Evolutionary conservation across 1,140 invertebrate species (phyloP).

Genomic region (Monomorium pharaonis): DNA sequence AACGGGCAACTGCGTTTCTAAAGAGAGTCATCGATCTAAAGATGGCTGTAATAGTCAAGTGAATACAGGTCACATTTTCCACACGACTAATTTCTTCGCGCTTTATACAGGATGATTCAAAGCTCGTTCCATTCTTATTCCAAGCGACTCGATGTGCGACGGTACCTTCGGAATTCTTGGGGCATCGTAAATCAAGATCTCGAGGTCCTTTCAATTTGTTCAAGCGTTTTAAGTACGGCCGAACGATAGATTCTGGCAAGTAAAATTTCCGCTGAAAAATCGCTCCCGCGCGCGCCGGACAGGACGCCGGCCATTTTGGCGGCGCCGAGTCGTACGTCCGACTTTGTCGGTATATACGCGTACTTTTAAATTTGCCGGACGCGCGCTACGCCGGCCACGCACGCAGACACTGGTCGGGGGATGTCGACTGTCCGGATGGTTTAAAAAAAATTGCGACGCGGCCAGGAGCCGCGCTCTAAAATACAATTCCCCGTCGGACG

Average conservation of each 20-base stretch:
- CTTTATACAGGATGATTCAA: slow-evolving; percentile 16
- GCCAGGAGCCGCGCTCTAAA: slow-evolving; percentile 34
- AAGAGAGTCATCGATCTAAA: slow-evolving; percentile 59
- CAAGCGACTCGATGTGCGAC: neutral
- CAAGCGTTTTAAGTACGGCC: neutral
- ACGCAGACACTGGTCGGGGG: neutral
- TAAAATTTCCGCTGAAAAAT: slow-evolving; percentile 22
- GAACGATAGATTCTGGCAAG: neutral
- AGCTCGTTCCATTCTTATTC: neutral
- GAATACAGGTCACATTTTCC: slow-evolving; percentile 59
- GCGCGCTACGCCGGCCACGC: neutral
- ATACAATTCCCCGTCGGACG: slow-evolving; percentile 55
- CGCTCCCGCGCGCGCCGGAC: neutral
- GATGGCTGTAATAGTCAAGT: slow-evolving; percentile 51
- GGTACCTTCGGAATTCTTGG: neutral
- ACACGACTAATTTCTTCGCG: slow-evolving; percentile 39
- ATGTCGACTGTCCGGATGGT: slow-evolving; percentile 28
- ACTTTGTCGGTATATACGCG: too few species aligned
- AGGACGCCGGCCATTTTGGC: neutral
- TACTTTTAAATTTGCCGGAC: slow-evolving; percentile 25
- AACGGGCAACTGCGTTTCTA: slow-evolving; percentile 56
- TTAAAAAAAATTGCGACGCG: slow-evolving; percentile 42
- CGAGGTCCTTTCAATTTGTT: neutral
- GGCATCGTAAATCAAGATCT: neutral
- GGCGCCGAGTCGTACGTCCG: slow-evolving; percentile 4